Conservation (phyloP, 2,113 vertebrate genomes). For the Psophia crepitans region DNA sequence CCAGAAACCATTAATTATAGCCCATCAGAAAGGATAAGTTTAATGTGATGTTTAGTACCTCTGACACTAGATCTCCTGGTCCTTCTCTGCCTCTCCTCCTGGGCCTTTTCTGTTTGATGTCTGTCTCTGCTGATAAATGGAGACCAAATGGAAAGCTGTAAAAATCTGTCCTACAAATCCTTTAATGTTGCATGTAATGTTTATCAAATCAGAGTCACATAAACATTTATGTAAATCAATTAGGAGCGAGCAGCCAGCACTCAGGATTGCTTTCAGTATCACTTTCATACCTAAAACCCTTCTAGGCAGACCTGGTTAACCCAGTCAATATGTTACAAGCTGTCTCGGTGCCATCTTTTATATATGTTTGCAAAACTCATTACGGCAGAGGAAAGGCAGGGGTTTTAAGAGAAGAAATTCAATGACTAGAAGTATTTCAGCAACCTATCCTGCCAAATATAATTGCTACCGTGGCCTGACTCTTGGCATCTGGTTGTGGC, state of each 20-base stretch:
- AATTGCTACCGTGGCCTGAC: not conserved
- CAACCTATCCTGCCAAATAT: not conserved
- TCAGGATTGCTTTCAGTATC: conserved; percentile 4
- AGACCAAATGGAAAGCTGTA: conserved; percentile 16
- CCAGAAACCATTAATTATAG: not conserved
- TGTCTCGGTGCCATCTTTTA: not conserved
- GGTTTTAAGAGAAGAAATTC: conserved; percentile 8
- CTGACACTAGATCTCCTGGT: not conserved
- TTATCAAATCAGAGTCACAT: conserved; percentile 27
- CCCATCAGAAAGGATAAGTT: not conserved
- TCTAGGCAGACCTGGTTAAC: conserved; percentile 26
- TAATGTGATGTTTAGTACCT: not conserved
- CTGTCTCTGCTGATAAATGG: not conserved
- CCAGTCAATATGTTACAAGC: not conserved
- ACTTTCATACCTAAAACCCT: conserved; percentile 26
- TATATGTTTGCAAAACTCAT: conserved; percentile 22
- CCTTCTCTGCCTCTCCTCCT: not conserved
- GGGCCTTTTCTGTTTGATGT: not conserved
- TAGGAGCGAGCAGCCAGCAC: not conserved
- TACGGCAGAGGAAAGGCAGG: not conserved
- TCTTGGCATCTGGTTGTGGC: not conserved
- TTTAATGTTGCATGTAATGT: not conserved
- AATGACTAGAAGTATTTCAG: not conserved
- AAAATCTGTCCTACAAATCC: not conserved
- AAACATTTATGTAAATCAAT: conserved; percentile 57